A percentile compares a stretch with the other conserved stretches of the same genome.
Conservation (phyloP, 2,113 vertebrate genomes). For the Pluvianellus socialis region DNA sequence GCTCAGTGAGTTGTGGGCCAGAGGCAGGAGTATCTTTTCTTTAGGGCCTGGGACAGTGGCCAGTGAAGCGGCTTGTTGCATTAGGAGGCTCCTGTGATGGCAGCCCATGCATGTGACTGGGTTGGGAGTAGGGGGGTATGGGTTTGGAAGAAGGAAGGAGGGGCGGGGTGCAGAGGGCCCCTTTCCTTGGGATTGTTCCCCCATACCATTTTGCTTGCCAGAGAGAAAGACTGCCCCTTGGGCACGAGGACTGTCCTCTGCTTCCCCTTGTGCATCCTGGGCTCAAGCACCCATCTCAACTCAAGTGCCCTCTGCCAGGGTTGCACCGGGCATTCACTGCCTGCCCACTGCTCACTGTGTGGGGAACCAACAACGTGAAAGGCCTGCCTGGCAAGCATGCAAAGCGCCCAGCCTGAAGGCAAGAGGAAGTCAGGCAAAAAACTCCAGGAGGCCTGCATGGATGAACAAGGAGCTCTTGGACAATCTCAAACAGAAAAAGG, state of each 20-base stretch:
- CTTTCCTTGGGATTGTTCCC: background rate
- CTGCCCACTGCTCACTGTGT: background rate
- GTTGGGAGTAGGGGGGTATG: no score
- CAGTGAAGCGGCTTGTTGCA: background rate
- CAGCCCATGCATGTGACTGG: background rate
- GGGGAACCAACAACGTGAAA: background rate
- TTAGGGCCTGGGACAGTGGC: background rate
- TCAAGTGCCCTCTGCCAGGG: no score
- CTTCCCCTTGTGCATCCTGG: background rate
- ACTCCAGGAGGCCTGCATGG: no score
- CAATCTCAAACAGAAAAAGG: no score
- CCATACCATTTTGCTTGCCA: background rate
- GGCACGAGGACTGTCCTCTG: background rate
- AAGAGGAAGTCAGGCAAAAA: no score
- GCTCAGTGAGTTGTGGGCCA: background rate
- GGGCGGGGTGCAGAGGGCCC: background rate
- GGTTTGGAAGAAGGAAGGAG: background rate
- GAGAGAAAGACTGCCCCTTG: background rate
- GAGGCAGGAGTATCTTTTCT: background rate
- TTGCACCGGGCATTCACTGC: background rate
- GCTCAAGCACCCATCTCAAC: background rate
- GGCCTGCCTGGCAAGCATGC: background rate
- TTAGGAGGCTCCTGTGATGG: background rate
- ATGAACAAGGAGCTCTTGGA: no score
- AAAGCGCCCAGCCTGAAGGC: background rate